phyloP scores from a whole-genome alignment of 2,888 invertebrate species.

The Oscheius sp. region DNA sequence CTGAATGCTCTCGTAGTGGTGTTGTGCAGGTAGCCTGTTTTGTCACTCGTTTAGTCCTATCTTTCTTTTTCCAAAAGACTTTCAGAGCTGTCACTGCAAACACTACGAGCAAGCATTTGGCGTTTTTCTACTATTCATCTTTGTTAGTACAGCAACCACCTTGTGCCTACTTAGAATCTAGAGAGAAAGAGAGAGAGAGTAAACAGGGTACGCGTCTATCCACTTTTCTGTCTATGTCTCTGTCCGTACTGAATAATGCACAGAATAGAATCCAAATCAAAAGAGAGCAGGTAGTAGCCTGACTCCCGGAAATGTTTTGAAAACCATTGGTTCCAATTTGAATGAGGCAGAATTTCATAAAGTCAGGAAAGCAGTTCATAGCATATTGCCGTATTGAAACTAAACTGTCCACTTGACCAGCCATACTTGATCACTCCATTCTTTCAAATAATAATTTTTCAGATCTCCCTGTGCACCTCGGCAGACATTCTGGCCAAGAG shows the following conservation, averaged over 20 bases:
- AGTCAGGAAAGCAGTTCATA: too few relatives aligned
- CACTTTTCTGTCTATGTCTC: neutral
- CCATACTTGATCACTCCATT: too few relatives aligned
- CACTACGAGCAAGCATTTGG: slow-evolving; percentile 34
- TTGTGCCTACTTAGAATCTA: slow-evolving; percentile 22
- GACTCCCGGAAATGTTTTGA: too few relatives aligned
- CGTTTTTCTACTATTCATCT: slow-evolving; percentile 20
- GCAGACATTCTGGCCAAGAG: slow-evolving; percentile 50
- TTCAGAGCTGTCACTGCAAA: slow-evolving; percentile 30
- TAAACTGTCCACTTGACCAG: too few relatives aligned
- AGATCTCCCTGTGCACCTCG: slow-evolving; percentile 47
- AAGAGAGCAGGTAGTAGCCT: too few relatives aligned
- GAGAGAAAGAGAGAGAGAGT: neutral
- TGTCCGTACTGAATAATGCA: too few relatives aligned
- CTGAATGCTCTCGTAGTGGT: neutral
- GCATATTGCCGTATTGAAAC: too few relatives aligned
- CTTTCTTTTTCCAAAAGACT: neutral
- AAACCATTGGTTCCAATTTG: too few relatives aligned
- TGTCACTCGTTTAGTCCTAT: neutral
- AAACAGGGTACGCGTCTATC: slow-evolving; percentile 3
- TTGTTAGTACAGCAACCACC: slow-evolving; percentile 11
- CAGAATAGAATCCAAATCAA: too few relatives aligned
- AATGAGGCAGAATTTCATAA: too few relatives aligned
- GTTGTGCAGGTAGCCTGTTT: neutral
- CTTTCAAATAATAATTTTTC: slow-evolving; percentile 20